Evolutionary conservation across 2,113 vertebrate species (phyloP).

Genomic region (Axis porcinus): DNA sequence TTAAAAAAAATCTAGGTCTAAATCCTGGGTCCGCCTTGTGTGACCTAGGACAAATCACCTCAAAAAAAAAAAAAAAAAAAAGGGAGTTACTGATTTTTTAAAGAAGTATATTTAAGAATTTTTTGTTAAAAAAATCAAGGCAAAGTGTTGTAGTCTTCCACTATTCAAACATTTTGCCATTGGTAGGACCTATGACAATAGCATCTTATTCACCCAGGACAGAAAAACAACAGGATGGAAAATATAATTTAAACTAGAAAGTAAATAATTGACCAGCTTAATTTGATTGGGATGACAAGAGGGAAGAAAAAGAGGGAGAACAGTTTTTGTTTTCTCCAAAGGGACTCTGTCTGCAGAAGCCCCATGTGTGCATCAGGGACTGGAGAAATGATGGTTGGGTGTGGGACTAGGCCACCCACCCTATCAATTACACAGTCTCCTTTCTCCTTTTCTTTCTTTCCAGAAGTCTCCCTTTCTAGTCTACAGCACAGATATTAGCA

Average conservation of each 20-base stretch:
- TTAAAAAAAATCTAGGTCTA: too few species aligned
- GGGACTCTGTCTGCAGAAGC: neutral
- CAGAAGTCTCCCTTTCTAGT: neutral
- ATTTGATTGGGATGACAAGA: neutral
- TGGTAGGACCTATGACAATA: neutral
- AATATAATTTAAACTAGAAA: constrained; percentile 27
- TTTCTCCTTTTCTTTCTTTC: neutral
- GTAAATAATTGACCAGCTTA: neutral
- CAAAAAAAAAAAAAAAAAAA: too few species aligned
- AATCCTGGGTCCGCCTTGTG: too few species aligned
- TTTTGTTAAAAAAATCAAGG: neutral
- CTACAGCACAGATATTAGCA: neutral
- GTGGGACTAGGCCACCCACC: neutral
- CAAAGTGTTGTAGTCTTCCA: neutral
- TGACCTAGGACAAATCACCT: too few species aligned
- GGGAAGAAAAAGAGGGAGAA: neutral
- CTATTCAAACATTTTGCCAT: neutral
- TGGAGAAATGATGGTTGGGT: too few species aligned
- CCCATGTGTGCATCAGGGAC: neutral
- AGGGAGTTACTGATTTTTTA: neutral
- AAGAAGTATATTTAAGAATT: neutral
- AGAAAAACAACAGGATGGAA: constrained; percentile 14
- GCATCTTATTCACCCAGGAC: neutral
- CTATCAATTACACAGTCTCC: too few species aligned
- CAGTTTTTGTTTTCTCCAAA: neutral